Base-by-base conservation (phyloP, 30 jellyfish, hydroid and myxozoan species). In the Aurelia coerulea region DNA sequence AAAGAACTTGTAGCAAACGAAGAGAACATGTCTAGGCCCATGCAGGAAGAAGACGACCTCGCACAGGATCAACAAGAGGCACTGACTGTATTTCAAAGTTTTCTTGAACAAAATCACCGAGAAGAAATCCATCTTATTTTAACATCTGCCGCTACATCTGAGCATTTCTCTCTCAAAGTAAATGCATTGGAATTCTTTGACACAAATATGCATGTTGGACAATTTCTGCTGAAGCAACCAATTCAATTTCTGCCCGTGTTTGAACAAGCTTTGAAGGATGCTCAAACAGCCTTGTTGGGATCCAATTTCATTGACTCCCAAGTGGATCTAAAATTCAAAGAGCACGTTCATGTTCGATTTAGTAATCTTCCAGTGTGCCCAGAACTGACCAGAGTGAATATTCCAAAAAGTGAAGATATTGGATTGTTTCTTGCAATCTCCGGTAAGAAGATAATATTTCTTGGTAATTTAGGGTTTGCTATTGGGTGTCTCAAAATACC, bases 361-460 rank as follows among this genome's bases (percentile, higher is more conserved):
- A 84, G 98, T 16, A 95, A 95, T 65, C 74, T 95, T n/a, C 99
- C 99, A 1, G 85, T 95, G 14, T 95, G 99, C 52, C 97, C 99
- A 62, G 97, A 95, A 70, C 90, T 95, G 23, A 83, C 88, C 10
- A 76, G 99, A 69, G 93, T 81, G 37, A 85, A 63, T 67, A 62
- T 95, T 18, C 99, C 99, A 32, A 89, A 88, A 75, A 65, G 99
- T 73, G 86, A 77, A 39, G 99, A 95, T 73, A 86, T 85, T 46
- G 97, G 97, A 17, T 32, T 59, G 3, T 95, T 95, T 73, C 91
- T 95, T 29, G 96, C 99, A n/a, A 68, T 89, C 32, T 78, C 97
- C 3, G 99, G 99, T 85, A 83, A 8, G 73, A 0, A 37, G 4
- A 37, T 37, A 2, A 37, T 2, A n/a, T n/a, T n/a, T n/a, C n/a